Evolutionary conservation across 2,797 vertebrate genomes (phyloP).

Genomic region (Bothrops alternatus): DNA sequence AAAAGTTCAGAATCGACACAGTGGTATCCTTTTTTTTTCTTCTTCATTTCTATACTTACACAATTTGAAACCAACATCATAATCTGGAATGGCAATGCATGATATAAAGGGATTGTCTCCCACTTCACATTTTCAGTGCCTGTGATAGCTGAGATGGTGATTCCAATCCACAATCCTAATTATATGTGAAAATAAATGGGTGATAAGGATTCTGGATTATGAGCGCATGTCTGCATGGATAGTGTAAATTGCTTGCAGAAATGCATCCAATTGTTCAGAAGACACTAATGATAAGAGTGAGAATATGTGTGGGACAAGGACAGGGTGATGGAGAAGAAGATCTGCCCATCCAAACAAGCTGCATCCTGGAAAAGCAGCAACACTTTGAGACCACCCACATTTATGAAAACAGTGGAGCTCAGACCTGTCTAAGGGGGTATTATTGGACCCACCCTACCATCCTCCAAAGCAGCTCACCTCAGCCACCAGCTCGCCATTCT

Average conservation of each 20-base stretch:
- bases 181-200: too few relatives aligned
- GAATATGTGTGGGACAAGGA: background rate
- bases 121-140: background rate
- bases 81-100: too few relatives aligned
- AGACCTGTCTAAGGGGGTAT: too few relatives aligned
- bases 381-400: background rate
- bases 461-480: slow-evolving; percentile 76
- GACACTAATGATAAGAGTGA: background rate
- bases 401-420: background rate
- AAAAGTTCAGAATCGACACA: too few relatives aligned
- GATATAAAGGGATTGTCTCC: background rate
- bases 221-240: background rate
- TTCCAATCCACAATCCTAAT: background rate
- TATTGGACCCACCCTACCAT: background rate
- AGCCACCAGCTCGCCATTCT: slow-evolving; percentile 94
- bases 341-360: background rate
- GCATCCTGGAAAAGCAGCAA: background rate
- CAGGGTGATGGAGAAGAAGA: background rate
- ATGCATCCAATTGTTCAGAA: background rate
- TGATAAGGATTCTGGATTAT: background rate
- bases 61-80: background rate
- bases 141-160: background rate
- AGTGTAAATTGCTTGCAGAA: background rate
- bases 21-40: background rate
- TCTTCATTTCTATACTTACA: background rate